A percentile compares a stretch with the other conserved stretches of the same genome.
Evolutionary conservation across 2,888 invertebrate genomes (phyloP).

Genomic region (Protonemura montana): DNA sequence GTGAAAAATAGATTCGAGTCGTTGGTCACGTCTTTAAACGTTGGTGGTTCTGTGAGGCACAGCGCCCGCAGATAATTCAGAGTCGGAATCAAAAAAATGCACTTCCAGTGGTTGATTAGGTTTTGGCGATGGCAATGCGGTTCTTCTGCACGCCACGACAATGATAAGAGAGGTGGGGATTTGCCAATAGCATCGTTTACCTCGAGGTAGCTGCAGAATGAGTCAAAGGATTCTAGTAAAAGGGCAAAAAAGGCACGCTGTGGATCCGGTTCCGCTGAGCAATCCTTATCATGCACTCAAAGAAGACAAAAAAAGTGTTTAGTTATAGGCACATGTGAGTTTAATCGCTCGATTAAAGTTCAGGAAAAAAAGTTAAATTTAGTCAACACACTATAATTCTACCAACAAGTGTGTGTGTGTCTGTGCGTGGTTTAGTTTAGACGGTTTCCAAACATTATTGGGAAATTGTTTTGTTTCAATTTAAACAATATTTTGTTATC

Average conservation of each 20-base stretch:
- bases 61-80: not conserved
- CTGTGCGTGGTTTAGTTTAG: not conserved
- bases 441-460: not conserved
- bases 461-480: not conserved
- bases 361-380: slow-evolving; percentile 7
- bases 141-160: not conserved
- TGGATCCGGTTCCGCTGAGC: not conserved
- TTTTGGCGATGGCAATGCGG: not conserved
- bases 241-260: not conserved
- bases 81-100: not conserved
- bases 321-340: not conserved
- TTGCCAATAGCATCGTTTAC: not conserved
- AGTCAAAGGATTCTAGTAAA: not conserved
- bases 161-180: not conserved
- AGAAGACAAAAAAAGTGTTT: not conserved
- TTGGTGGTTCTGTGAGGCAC: not conserved
- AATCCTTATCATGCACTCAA: not conserved
- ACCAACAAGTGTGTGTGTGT: not conserved
- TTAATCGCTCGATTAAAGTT: not conserved
- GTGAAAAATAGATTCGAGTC: not conserved
- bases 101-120: not conserved
- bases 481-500: not conserved
- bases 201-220: not conserved
- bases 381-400: not conserved
- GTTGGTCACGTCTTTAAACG: not conserved